Evolutionary conservation across 2,113 vertebrate species (phyloP).

Genomic region (Elgaria multicarinata): DNA sequence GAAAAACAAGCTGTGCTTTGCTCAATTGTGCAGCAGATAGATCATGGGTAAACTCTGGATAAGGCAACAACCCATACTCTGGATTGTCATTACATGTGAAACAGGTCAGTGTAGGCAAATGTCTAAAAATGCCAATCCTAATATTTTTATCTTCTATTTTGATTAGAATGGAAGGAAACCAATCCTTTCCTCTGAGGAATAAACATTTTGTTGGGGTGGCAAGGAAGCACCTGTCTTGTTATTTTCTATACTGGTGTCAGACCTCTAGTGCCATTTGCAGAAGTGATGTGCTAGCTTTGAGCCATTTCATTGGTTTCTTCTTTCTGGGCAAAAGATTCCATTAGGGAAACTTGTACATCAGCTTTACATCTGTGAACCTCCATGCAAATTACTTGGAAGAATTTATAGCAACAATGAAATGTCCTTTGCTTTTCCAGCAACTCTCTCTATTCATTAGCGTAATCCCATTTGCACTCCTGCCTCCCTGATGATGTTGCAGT

Average conservation of each 20-base stretch:
- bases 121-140: too few species aligned
- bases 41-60: too few species aligned
- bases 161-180: too few species aligned
- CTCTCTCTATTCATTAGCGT: neutral
- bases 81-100: too few species aligned
- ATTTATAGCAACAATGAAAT: neutral
- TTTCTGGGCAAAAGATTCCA: neutral
- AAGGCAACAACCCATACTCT: too few species aligned
- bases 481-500: slow-evolving; percentile 26
- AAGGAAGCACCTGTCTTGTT: too few species aligned
- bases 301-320: neutral
- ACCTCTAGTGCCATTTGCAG: neutral
- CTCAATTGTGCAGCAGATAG: too few species aligned
- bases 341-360: neutral
- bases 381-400: neutral
- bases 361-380: neutral
- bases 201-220: too few species aligned
- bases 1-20: too few species aligned
- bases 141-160: too few species aligned
- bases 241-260: neutral
- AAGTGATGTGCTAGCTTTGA: neutral
- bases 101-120: too few species aligned
- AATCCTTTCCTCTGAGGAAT: too few species aligned
- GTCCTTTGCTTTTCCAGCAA: slow-evolving; percentile 1
- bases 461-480: slow-evolving; percentile 21